Base-by-base conservation (phyloP, 2,888 invertebrate genomes). In the Cephonodes hylas region DNA sequence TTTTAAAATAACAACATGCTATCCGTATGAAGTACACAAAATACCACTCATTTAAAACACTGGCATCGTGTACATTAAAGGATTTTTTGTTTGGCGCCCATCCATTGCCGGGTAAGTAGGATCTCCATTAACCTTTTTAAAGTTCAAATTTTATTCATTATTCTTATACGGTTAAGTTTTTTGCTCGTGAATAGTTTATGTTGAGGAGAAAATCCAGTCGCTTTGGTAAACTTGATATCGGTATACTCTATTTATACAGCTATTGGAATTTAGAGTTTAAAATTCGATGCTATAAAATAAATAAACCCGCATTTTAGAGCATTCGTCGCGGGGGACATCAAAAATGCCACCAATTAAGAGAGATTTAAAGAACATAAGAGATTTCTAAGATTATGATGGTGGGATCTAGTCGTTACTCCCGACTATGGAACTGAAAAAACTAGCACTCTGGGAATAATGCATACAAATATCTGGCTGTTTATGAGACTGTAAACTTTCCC, bases 71-170 rank as follows among this genome's bases (percentile, higher is more conserved):
- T 31, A 27, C 31, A 53, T 53, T 53, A 31, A 18, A n/a, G 3
- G 10, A 15, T 18, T 7, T 8, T 53, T 15, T 53, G 27, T 27
- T 53, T 53, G 53, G 53, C 53, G 27, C 18, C 8, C 15, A 18
- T 53, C 53, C 31, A 53, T 18, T 18, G 3, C 18, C 10, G 8
- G 53, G 10, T 53, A 53, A 53, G 18, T 31, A 53, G 13, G 31
- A 20, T 53, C 31, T 10, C 10, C 53, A 53, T 53, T 53, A 53
- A 53, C 53, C 27, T 53, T 27, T 31, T 53, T 53, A 31, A 53
- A 53, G 53, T 53, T 53, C 7, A 53, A 53, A 31, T 31, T 31
- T 53, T 31, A 53, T 53, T 53, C 18, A 53, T 53, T 53, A 53
- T 53, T 53, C 53, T 3, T 31, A 15, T 7, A 10, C 38, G 18